Conservation (phyloP, 2,113 vertebrate species). For the Eurypyga helias region DNA sequence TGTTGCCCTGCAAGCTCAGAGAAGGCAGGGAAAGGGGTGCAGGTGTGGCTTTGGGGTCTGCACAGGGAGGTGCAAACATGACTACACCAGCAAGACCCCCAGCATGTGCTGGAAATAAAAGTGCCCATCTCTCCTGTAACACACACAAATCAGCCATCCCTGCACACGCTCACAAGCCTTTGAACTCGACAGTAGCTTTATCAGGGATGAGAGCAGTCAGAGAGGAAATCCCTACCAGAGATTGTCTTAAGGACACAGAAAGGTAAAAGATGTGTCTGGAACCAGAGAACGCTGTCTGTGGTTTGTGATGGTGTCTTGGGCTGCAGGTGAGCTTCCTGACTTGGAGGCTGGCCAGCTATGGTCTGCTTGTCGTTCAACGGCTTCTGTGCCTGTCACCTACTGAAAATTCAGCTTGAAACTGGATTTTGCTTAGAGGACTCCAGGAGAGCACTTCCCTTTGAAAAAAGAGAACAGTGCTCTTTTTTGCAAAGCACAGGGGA, state of each 20-base stretch:
- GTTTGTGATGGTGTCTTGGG: not conserved
- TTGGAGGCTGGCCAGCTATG: not conserved
- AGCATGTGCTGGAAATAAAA: not conserved
- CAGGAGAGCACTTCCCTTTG: not conserved
- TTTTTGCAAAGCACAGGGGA: not conserved
- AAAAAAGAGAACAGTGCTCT: not conserved
- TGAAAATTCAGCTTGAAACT: not conserved
- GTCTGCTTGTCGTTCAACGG: not conserved
- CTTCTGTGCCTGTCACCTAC: not conserved
- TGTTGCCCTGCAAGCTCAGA: not conserved
- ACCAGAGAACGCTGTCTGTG: not conserved
- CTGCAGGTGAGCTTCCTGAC: not conserved
- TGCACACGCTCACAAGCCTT: not conserved
- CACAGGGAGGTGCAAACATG: accelerated
- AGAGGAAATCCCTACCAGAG: not conserved
- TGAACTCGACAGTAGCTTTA: not conserved
- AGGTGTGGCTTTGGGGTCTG: accelerated
- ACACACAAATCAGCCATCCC: not conserved
- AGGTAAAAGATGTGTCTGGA: not conserved
- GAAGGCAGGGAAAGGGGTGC: not conserved
- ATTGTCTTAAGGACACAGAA: not conserved
- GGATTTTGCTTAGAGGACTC: not conserved
- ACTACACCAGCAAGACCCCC: not conserved
- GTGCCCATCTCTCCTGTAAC: not conserved
- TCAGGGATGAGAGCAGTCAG: not conserved